A percentile compares a stretch with the other conserved stretches of the same genome.
Evolutionary conservation across 2,797 vertebrate species (phyloP).

Genomic region (Crocodylus rhombifer): DNA sequence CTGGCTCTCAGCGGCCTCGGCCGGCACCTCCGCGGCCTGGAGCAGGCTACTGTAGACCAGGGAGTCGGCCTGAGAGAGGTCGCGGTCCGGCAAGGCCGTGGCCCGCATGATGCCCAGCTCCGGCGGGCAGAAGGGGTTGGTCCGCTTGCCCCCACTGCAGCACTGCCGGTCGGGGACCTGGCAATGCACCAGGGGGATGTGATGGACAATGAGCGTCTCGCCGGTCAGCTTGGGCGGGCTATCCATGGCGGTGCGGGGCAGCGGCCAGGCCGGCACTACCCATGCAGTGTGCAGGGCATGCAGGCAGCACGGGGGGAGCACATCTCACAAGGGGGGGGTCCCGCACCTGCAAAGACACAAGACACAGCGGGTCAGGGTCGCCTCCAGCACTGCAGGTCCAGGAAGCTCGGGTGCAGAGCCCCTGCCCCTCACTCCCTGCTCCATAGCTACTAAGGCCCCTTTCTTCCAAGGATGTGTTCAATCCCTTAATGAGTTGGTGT

Average conservation of each 20-base stretch:
- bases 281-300: constrained; percentile 64
- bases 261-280: constrained; percentile 75
- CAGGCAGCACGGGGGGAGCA: constrained; percentile 25
- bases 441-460: no score
- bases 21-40: constrained; percentile 75
- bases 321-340: constrained; percentile 64
- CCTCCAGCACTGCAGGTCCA: not conserved
- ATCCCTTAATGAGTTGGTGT: no score
- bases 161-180: constrained; percentile 90
- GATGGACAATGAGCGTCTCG: constrained; percentile 97
- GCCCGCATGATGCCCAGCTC: constrained; percentile 89
- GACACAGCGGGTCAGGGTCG: constrained; percentile 35
- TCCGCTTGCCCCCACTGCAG: constrained; percentile 84
- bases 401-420: no score
- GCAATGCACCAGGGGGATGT: constrained; percentile 98
- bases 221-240: constrained; percentile 93
- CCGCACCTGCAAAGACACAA: constrained; percentile 61
- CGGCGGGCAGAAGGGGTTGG: constrained; percentile 88
- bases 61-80: constrained; percentile 90
- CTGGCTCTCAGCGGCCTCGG: constrained; percentile 71
- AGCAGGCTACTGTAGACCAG: constrained; percentile 92
- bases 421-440: no score
- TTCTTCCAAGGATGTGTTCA: no score
- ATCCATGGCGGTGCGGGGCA: constrained; percentile 87
- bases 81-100: constrained; percentile 89